Base-by-base conservation (phyloP, 2,113 vertebrate species). In the Chauna torquata region DNA sequence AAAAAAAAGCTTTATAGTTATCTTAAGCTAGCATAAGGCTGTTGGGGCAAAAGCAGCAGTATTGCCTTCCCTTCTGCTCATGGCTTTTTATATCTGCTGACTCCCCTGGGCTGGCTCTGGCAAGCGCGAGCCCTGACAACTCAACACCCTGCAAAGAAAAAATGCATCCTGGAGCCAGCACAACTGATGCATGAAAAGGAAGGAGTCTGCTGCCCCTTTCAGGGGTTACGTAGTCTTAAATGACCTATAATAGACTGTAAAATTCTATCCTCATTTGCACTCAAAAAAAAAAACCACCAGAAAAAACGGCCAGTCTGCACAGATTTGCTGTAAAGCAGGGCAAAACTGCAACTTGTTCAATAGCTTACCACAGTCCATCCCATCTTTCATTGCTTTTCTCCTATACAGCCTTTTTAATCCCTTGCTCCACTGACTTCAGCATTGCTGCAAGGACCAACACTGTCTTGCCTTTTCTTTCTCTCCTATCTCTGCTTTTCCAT, bases 81-180 rank as follows among this genome's bases (percentile, higher is more conserved):
- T 0, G 12, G 55, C 32, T 49, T 28, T 17, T 58, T 55, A 5
- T 3, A 87, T 10, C 20, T 36, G 34, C 4, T 23, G 36, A 61
- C 0, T 1, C 6, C 28, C 6, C 34, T 15, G 40, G 50, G 11
- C 22, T 59, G 57, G n/a, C 30, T 42, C 15, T 1, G 1, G 16
- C 4, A 8, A 54, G 55, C 0, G 3, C 4, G 5, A 92, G 45
- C 59, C 58, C 62, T n/a, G 13, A 25, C 1, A 8, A 65, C 61
- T 52, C 80, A 62, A 40, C 45, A 40, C 34, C 50, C 70, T 88
- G 50, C 32, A 30, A 9, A 23, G 19, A 25, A 81, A 54, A 34
- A 62, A 52, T 42, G 42, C 71, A 30, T 36, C 49, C 80, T 58
- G 42, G 3, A 66, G 49, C 45, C 62, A 79, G 57, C 50, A 44